These are phyloP conservation scores for Drosophila paulistorum DNA, from an alignment of 1,140 invertebrate genomes.

Conservation along the genomic window DNA sequence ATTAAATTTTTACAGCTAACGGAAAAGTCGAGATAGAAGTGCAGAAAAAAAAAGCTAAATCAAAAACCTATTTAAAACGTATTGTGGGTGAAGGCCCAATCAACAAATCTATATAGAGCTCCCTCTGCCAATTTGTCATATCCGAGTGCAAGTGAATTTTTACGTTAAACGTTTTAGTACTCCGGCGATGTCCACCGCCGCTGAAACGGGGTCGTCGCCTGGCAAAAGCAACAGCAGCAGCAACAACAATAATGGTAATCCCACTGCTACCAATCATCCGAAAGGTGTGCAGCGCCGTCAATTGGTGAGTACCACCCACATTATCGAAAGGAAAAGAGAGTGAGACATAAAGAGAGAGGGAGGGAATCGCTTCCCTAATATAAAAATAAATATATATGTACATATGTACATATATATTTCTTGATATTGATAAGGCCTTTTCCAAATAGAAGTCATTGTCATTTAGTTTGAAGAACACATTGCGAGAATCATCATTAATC, in stretches of 20 bases:
- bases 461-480: constrained; percentile 50
- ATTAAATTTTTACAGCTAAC: constrained; percentile 46
- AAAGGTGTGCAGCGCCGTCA: constrained; percentile 81
- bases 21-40: constrained; percentile 15
- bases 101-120: neutral
- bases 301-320: constrained; percentile 70
- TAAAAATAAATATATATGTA: neutral
- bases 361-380: neutral
- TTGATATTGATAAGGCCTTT: constrained; percentile 28
- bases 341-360: neutral
- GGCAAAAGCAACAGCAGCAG: constrained; percentile 78
- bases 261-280: constrained; percentile 70
- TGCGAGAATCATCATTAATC: constrained; percentile 66
- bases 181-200: constrained; percentile 79
- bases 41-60: neutral
- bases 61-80: no score
- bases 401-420: neutral
- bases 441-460: constrained; percentile 26
- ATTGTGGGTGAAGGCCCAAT: no score
- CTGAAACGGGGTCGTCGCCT: constrained; percentile 82
- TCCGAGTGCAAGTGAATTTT: constrained; percentile 44
- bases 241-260: constrained; percentile 61
- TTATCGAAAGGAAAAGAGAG: neutral
- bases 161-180: constrained; percentile 35
- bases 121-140: neutral